Base-by-base conservation (phyloP, 2,113 vertebrate genomes). In the Puma concolor region DNA sequence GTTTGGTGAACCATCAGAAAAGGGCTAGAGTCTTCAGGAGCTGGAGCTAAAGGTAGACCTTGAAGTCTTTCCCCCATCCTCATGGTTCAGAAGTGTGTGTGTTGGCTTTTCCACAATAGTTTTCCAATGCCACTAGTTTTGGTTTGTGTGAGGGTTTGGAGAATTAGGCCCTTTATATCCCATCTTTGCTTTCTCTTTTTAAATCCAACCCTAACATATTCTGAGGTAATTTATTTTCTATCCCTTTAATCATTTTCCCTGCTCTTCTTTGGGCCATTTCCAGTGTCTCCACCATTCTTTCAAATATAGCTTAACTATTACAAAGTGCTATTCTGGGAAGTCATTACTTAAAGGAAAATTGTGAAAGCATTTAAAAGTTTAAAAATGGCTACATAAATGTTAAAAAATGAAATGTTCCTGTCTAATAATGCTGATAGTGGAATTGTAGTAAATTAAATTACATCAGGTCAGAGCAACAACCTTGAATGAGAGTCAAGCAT, bases 381-480 rank as follows among this genome's bases (percentile, higher is more conserved):
- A 94, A 98, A 97, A 98, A 98, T 97, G 90, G 94, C 69, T 60
- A 88, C 29, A 66, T 63, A 92, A 79, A 69, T 95, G 90, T 98
- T 91, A 94, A 97, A 94, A 98, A 96, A 95, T 97, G 81, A 96
- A 97, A 92, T 82, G 10, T 77, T 85, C 84, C 87, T 81, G 88
- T 91, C 97, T 96, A 95, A 96, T 98, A 96, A 95, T 96, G 87
- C 96, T 97, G 96, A 98, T 97, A 96, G 95, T 92, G 90, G 83
- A 94, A 83, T 36, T 71, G 44, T 54, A 90, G 74, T 95, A 97
- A 97, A 97, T 97, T 97, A 97, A 97, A 98, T 97, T 96, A 98
- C 27, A 91, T 92, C 71, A 95, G 76, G 94, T 96, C 69, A 87
- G 92, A 94, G 91, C 80, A 97, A 94, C 96, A 97, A 85, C 92